Conservation (phyloP, 2,888 invertebrate species). For the Stenodera caucasica region DNA sequence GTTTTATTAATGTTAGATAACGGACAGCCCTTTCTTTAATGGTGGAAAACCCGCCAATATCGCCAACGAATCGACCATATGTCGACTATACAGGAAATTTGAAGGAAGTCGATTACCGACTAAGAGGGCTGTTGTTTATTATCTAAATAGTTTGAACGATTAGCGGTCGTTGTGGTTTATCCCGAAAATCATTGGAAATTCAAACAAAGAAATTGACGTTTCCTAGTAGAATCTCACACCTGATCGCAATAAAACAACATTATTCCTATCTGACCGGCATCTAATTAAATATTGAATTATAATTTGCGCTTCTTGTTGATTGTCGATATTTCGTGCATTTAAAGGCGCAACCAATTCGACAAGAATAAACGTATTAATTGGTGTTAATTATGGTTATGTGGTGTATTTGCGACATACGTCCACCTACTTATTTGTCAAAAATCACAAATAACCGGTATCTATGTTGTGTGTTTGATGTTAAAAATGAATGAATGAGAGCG, state of each 20-base stretch:
- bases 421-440: conserved; percentile 35
- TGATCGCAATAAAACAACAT: conserved; percentile 1
- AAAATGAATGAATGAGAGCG: conserved; percentile 22
- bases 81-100: no score
- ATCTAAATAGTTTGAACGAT: conserved; percentile 20
- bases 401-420: conserved; percentile 31
- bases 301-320: conserved; percentile 4
- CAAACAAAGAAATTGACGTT: background rate
- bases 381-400: no score
- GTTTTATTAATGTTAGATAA: conserved; percentile 36
- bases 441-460: conserved; percentile 12
- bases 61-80: conserved; percentile 21
- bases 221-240: conserved; percentile 3
- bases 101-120: no score
- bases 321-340: conserved; percentile 10
- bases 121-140: conserved; percentile 15
- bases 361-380: conserved; percentile 34
- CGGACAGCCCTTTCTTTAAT: conserved; percentile 30
- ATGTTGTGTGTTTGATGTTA: conserved; percentile 41
- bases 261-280: conserved; percentile 3
- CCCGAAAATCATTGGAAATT: background rate
- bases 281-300: conserved; percentile 2
- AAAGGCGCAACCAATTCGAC: conserved; percentile 20
- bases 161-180: conserved; percentile 11
- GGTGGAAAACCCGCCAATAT: no score